Conservation (phyloP, 2,113 vertebrate species). For the Prunella fulvescens region DNA sequence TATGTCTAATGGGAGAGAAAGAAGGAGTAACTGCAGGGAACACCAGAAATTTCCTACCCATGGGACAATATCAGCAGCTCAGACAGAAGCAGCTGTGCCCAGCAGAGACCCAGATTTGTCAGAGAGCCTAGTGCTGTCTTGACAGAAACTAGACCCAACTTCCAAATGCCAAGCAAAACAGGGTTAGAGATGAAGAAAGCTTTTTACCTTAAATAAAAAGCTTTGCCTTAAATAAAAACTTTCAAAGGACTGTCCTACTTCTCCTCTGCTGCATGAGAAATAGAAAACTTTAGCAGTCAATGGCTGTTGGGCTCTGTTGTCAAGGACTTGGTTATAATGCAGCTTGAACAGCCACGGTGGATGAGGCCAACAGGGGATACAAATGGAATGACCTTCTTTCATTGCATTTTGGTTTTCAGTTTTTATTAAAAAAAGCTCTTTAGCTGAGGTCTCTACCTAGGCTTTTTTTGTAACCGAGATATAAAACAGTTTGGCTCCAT, state of each 20-base stretch:
- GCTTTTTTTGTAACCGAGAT: neutral
- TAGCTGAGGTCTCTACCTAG: neutral
- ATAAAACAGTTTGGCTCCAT: constrained; percentile 50
- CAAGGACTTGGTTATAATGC: neutral
- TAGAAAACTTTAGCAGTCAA: neutral
- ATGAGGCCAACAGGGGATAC: neutral
- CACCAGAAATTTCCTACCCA: neutral
- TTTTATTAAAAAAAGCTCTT: neutral
- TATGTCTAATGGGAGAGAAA: neutral
- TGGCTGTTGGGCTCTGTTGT: neutral
- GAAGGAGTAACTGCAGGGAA: neutral
- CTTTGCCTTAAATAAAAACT: neutral
- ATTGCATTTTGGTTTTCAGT: neutral
- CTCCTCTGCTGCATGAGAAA: neutral
- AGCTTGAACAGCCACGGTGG: neutral
- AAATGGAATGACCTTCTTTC: neutral
- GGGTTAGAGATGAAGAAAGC: neutral
- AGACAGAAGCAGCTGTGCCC: neutral
- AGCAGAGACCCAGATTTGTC: neutral
- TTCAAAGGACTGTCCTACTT: neutral
- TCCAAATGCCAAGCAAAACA: neutral
- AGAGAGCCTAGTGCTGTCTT: neutral
- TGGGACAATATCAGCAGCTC: neutral
- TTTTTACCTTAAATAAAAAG: neutral
- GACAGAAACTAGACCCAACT: neutral